phyloP scores from a whole-genome alignment of 2,797 vertebrate genomes.

The Erpetoichthys calabaricus region DNA sequence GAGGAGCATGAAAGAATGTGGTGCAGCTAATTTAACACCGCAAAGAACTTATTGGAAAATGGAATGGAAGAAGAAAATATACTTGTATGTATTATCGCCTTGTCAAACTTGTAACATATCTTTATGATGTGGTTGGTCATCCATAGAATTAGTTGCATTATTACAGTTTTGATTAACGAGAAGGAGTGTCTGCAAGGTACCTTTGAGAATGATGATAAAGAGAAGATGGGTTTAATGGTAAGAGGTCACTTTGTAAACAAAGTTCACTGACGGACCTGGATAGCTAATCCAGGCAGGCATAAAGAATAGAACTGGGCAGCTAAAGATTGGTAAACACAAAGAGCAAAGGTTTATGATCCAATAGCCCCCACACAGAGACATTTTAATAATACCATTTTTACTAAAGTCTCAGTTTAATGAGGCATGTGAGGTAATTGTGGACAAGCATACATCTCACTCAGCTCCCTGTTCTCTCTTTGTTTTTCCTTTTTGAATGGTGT shows the following conservation, averaged over 20 bases:
- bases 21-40: too few relatives aligned
- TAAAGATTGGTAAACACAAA: slow-evolving; percentile 6
- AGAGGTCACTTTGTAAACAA: slow-evolving; percentile 26
- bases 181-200: background rate
- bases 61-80: background rate
- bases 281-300: slow-evolving; percentile 2
- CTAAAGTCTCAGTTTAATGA: slow-evolving; percentile 28
- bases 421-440: slow-evolving; percentile 31
- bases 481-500: slow-evolving; percentile 1
- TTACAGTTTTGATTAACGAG: slow-evolving; percentile 1
- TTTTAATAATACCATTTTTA: slow-evolving; percentile 6
- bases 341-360: slow-evolving; percentile 17
- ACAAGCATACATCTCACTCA: slow-evolving; percentile 8
- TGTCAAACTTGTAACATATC: background rate
- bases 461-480: slow-evolving; percentile 9
- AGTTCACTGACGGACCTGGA: slow-evolving; percentile 14
- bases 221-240: slow-evolving; percentile 18
- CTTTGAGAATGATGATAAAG: background rate
- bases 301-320: slow-evolving; percentile 3
- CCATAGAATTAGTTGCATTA: background rate
- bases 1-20: too few relatives aligned
- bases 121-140: background rate
- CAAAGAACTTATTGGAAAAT: background rate
- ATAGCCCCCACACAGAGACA: slow-evolving; percentile 2
- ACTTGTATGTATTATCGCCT: slow-evolving; percentile 1